Conservation (phyloP, 1,140 invertebrate species). For the Cepaea nemoralis region DNA sequence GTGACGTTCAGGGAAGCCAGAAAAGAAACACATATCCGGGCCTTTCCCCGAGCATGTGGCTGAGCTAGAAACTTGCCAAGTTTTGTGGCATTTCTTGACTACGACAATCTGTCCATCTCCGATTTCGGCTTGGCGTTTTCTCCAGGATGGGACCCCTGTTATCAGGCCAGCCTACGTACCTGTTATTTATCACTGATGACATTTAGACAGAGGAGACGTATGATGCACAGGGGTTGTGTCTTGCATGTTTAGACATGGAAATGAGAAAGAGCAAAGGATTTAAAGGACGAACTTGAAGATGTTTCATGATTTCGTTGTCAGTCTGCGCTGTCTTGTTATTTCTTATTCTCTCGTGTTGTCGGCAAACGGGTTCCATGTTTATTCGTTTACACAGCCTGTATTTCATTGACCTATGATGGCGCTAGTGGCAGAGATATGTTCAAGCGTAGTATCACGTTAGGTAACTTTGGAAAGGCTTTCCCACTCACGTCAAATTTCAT, state of each 20-base stretch:
- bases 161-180: slow-evolving; percentile 20
- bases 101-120: slow-evolving; percentile 1
- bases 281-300: too few relatives aligned
- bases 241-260: background rate
- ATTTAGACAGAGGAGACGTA: slow-evolving; percentile 11
- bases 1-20: background rate
- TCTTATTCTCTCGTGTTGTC: too few relatives aligned
- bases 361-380: too few relatives aligned
- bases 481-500: too few relatives aligned
- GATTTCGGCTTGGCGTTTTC: background rate
- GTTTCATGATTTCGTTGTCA: too few relatives aligned
- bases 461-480: too few relatives aligned
- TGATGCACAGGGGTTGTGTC: background rate
- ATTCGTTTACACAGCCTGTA: too few relatives aligned
- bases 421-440: too few relatives aligned
- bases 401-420: too few relatives aligned
- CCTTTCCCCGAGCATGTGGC: background rate
- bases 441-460: too few relatives aligned
- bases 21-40: too few relatives aligned
- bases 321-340: too few relatives aligned
- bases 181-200: slow-evolving; percentile 25
- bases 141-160: background rate
- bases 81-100: background rate
- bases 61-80: background rate
- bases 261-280: background rate